phyloP scores from a whole-genome alignment of 2,797 vertebrate species.

The Dicrostonyx torquatus region DNA sequence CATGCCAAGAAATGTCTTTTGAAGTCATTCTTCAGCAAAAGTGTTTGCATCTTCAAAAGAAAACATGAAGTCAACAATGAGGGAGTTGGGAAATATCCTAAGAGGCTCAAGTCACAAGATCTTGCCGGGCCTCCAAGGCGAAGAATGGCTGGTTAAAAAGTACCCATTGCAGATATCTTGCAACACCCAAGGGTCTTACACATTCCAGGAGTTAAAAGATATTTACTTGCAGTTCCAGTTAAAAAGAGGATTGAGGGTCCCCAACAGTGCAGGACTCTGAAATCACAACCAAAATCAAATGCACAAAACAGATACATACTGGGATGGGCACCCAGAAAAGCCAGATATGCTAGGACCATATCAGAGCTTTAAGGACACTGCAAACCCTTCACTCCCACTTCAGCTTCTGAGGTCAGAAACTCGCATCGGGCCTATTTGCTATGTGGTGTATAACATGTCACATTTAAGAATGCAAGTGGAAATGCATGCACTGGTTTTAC shows the following conservation, averaged over 20 bases:
- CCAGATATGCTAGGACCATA: neutral
- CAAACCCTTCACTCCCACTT: neutral
- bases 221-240: constrained; percentile 1
- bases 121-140: neutral
- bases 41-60: constrained; percentile 43
- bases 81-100: constrained; percentile 39
- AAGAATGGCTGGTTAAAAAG: constrained; percentile 26
- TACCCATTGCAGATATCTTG: neutral
- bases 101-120: constrained; percentile 50
- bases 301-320: neutral
- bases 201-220: constrained; percentile 12
- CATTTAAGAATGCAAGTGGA: constrained; percentile 7
- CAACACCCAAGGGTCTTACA: constrained; percentile 48
- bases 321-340: neutral
- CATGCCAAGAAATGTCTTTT: neutral
- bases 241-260: neutral
- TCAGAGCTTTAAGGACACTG: neutral
- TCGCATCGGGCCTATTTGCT: neutral
- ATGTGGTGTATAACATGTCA: neutral
- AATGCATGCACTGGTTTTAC: neutral
- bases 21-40: constrained; percentile 24
- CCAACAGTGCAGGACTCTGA: neutral
- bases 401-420: neutral
- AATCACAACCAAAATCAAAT: constrained; percentile 47
- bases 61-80: constrained; percentile 63